phyloP scores from a whole-genome alignment of 1,140 invertebrate species.

The Tetramorium parvispinum region DNA sequence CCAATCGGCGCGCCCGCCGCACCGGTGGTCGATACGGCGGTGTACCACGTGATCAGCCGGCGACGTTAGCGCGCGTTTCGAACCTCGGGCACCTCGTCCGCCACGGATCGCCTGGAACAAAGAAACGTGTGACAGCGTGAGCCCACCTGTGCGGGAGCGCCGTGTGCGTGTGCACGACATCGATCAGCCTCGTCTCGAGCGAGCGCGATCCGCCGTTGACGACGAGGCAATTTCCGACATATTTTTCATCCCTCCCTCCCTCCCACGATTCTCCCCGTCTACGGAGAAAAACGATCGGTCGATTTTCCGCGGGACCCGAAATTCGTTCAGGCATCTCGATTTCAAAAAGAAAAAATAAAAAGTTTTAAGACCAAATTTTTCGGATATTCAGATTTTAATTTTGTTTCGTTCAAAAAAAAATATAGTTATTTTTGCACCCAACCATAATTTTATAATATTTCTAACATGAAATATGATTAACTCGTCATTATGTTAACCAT shows the following conservation, averaged over 20 bases:
- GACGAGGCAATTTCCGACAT: not conserved
- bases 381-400: too few relatives aligned
- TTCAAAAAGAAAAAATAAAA: too few relatives aligned
- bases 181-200: not conserved
- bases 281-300: not conserved
- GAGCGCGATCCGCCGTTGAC: not conserved
- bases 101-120: conserved; percentile 47
- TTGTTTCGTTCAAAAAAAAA: too few relatives aligned
- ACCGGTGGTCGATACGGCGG: conserved; percentile 71
- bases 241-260: too few relatives aligned
- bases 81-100: not conserved
- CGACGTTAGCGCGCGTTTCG: conserved; percentile 59
- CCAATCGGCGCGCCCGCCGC: conserved; percentile 63
- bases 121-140: conserved; percentile 11
- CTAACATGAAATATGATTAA: too few relatives aligned
- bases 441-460: too few relatives aligned
- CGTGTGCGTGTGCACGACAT: not conserved
- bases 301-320: not conserved
- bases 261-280: not conserved
- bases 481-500: too few relatives aligned
- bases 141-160: not conserved
- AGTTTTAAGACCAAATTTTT: too few relatives aligned
- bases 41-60: conserved; percentile 64
- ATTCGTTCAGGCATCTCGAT: too few relatives aligned
- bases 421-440: too few relatives aligned